Base-by-base conservation (phyloP, 2,797 vertebrate genomes). In the Peromyscus attwateri region DNA sequence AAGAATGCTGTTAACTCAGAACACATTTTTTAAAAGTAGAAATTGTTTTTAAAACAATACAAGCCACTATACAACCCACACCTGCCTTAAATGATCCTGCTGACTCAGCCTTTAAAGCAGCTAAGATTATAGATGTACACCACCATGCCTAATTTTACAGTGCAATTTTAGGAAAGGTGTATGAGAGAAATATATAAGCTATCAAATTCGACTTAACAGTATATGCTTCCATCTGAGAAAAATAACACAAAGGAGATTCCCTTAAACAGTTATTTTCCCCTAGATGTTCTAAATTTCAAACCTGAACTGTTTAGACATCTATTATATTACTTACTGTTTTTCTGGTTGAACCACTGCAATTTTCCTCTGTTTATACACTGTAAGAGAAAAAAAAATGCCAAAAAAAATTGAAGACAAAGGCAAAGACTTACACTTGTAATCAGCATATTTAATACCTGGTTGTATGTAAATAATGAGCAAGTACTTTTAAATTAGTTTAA, bases 331-430 rank as follows among this genome's bases (percentile, higher is more conserved):
- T 99, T 98, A 99, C 99, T 99, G 99, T 98, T 99, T 99, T 97
- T 99, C 99, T 89, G 99, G 99, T 95, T 99, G 99, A 98, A 99
- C 99, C 90, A 99, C 99, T 75, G 99, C 99, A 77, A 99, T 98
- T 98, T 99, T 99, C 98, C 99, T 99, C 98, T 99, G 99, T 97
- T 99, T 99, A 97, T 99, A 99, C 92, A 99, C 99, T 99, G 97
- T 91, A 99, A 98, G 66, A 77, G 95, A 97, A 76, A 90, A 91
- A 77, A 91, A 77, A 49, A 95, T 93, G 46, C 40, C 95, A 97
- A 62, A 77, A 80, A 31, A 23, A 11, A 14, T 62, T 64, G 87
- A 94, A 81, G 27, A 91, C 34, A 87, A 64, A 89, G 27, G 25
- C 84, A 91, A 94, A 89, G 3, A 60, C 70, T 76, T 1, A 83